phyloP scores from a whole-genome alignment of 2,888 invertebrate genomes.

The Sarcophaga rosellei region DNA sequence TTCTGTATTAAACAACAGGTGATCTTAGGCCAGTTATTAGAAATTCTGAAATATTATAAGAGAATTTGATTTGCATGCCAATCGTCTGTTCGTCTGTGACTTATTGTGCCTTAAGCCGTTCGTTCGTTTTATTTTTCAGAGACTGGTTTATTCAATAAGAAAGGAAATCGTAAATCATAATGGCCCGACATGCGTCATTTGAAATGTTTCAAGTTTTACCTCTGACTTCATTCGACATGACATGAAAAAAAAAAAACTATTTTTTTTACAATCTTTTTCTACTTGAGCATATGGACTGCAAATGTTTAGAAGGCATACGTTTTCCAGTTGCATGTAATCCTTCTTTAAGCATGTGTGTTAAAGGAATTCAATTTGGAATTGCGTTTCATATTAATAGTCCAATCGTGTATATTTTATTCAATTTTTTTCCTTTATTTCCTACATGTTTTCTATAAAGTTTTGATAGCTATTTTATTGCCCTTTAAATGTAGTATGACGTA shows the following conservation, averaged over 20 bases:
- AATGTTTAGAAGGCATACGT: not conserved
- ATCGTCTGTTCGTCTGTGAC: not conserved
- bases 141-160: not conserved
- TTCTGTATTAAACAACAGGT: not conserved
- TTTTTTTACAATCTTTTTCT: conserved; percentile 47
- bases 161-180: conserved; percentile 62
- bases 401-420: not conserved
- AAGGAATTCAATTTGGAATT: conserved; percentile 5
- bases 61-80: not conserved
- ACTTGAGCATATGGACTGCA: conserved; percentile 15
- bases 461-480: not conserved
- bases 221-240: conserved; percentile 32
- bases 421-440: not conserved
- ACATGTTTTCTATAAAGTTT: not conserved
- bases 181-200: conserved; percentile 62
- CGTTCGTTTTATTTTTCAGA: not conserved
- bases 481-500: no score
- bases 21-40: not conserved
- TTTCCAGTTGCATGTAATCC: not conserved
- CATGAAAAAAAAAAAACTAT: conserved; percentile 21
- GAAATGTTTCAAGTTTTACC: not conserved
- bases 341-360: conserved; percentile 32
- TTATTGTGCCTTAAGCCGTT: not conserved
- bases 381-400: not conserved
- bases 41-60: not conserved